Conservation (phyloP, 1,140 invertebrate species). For the Glossosoma conforme region DNA sequence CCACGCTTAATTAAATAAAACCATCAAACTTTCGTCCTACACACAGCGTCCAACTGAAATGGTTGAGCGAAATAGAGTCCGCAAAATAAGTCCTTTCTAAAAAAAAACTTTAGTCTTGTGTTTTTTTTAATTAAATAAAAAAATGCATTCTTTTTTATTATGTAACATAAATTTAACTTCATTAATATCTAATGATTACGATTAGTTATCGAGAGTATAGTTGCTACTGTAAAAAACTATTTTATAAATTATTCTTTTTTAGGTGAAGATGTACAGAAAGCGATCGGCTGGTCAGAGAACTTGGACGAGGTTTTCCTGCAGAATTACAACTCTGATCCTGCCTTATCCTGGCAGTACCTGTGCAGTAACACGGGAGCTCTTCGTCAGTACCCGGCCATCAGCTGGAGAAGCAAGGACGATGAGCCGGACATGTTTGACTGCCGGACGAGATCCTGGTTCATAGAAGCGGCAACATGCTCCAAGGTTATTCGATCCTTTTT, state of each 20-base stretch:
- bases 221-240: not conserved
- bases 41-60: too few species aligned
- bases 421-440: constrained; percentile 75
- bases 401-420: constrained; percentile 49
- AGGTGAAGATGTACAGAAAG: constrained; percentile 60
- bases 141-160: too few species aligned
- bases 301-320: constrained; percentile 79
- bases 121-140: too few species aligned
- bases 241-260: constrained; percentile 34
- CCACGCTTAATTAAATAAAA: not conserved
- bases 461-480: constrained; percentile 93
- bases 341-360: constrained; percentile 94
- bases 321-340: constrained; percentile 83
- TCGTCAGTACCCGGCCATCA: constrained; percentile 79
- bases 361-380: constrained; percentile 89
- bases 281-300: constrained; percentile 80
- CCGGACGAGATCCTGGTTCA: constrained; percentile 86
- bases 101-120: too few species aligned
- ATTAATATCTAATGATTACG: too few species aligned
- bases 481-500: too few species aligned
- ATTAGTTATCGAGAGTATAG: too few species aligned
- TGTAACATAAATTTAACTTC: too few species aligned
- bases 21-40: too few species aligned
- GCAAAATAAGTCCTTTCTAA: too few species aligned
- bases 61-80: too few species aligned